phyloP scores from a whole-genome alignment of 2,797 vertebrate species.

The Tauraco hartlaubi region DNA sequence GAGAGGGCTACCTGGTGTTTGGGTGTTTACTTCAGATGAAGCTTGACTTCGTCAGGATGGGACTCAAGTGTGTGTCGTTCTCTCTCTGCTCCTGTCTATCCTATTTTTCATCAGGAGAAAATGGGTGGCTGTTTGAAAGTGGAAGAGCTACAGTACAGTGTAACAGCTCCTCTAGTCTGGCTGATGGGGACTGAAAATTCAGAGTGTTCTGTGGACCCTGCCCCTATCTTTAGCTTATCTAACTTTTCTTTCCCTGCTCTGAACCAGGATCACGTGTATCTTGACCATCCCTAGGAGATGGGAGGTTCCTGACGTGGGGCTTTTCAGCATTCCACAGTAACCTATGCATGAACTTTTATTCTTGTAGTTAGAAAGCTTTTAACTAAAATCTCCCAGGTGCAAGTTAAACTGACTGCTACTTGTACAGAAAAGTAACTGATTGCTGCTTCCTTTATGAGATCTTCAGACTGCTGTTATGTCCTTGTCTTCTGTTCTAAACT shows the following conservation, averaged over 20 bases:
- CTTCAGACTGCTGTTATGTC: neutral
- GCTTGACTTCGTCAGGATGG: neutral
- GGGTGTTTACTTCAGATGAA: neutral
- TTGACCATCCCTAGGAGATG: rapidly evolving
- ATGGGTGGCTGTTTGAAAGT: neutral
- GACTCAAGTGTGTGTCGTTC: rapidly evolving
- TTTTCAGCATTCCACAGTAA: neutral
- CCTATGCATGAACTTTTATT: neutral
- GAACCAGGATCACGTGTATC: neutral
- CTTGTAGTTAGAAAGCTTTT: neutral
- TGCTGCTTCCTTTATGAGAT: neutral
- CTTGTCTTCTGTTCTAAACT: neutral
- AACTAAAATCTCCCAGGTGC: neutral
- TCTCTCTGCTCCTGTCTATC: neutral
- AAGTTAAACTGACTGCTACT: neutral
- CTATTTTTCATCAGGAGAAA: neutral
- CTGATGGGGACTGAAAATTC: neutral
- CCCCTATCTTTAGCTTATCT: neutral
- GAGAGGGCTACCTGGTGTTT: neutral
- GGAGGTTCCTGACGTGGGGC: neutral
- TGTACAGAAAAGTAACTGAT: neutral
- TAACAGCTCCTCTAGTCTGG: neutral
- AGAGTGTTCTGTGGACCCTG: neutral
- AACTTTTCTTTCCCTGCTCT: neutral
- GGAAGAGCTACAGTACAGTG: neutral